Evolutionary conservation across 2,113 vertebrate species (phyloP), one percentile per base, ranked within the genome.

Genomic region (Pardalotus punctatus): DNA sequence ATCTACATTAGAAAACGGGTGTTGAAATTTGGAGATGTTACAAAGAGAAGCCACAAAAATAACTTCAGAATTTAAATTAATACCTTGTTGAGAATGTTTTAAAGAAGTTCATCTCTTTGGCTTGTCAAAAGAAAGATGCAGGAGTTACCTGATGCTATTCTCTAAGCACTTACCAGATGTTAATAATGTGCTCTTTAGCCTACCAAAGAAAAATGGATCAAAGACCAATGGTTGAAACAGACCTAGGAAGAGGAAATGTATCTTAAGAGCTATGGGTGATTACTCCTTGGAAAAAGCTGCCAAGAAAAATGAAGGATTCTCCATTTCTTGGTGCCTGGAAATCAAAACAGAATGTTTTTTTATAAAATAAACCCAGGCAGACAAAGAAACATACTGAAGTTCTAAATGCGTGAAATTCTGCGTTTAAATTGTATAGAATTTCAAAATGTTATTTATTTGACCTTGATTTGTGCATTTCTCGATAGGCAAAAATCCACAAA

Each of bases 21-120:
- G 77, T 95, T 51, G 72, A 91, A 89, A 91, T 56, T 86, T 94
- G 89, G 81, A 91, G 38, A 74, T 51, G 38, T 64, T 89, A 89
- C 73, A 96, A 89, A 88, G 48, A 62, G 51, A 93, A 84, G 35
- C 33, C 81, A 81, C 47, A 93, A 88, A 84, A 92, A 77, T 61
- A 80, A 82, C 62, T 91, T 42, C 12, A 84, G 64, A 27, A 38
- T 95, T 86, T 42, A 88, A 73, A 70, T 0, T 0, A 94, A 36
- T 67, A 85, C n/a, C 17, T 86, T 65, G 25, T n/a, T 66, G 58
- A 84, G 64, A 86, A 54, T 40, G 11, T 62, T 83, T 90, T 89
- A 69, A 69, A 85, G 47, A 81, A 70, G 67, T 74, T 77, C 47
- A 36, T 84, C 42, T 86, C 81, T 86, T 73, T 3, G 2, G 11